These are phyloP conservation scores for Scaptomyza reducta DNA, from an alignment of 2,888 invertebrate genomes.

Conservation along the genomic window DNA sequence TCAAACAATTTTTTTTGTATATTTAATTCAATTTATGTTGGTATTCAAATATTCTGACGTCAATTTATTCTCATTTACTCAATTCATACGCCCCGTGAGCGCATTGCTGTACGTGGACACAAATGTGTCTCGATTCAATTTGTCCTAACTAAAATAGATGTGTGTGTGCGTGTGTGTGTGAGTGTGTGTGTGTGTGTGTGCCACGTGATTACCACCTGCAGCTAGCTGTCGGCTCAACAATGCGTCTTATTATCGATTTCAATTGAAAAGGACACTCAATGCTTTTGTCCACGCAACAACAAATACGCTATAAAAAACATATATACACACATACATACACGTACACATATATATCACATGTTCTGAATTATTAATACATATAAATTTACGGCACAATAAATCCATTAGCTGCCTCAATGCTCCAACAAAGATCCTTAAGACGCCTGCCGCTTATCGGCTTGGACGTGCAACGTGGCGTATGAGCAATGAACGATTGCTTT, in stretches of 20 bases:
- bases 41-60: background rate
- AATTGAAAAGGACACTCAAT: constrained; percentile 1
- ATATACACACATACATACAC: too few species aligned
- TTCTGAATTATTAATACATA: constrained; percentile 45
- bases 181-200: constrained; percentile 3
- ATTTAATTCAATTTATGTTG: too few species aligned
- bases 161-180: constrained; percentile 9
- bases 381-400: constrained; percentile 14
- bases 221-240: constrained; percentile 16
- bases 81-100: constrained; percentile 8
- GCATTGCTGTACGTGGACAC: constrained; percentile 6
- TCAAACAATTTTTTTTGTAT: background rate
- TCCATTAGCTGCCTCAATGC: constrained; percentile 22
- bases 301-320: background rate
- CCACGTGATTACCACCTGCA: constrained; percentile 19
- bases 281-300: background rate
- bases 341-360: background rate
- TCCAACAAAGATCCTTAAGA: constrained; percentile 25
- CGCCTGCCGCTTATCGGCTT: constrained; percentile 27
- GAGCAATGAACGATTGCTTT: constrained; percentile 38
- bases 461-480: constrained; percentile 45
- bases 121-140: constrained; percentile 12
- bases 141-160: constrained; percentile 3
- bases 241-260: constrained; percentile 47
- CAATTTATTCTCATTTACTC: background rate